A percentile compares a stretch with the other conserved stretches of the same genome.
Evolutionary conservation across 2,888 invertebrate species (phyloP).

Genomic region (Mimumesa dahlbomi): DNA sequence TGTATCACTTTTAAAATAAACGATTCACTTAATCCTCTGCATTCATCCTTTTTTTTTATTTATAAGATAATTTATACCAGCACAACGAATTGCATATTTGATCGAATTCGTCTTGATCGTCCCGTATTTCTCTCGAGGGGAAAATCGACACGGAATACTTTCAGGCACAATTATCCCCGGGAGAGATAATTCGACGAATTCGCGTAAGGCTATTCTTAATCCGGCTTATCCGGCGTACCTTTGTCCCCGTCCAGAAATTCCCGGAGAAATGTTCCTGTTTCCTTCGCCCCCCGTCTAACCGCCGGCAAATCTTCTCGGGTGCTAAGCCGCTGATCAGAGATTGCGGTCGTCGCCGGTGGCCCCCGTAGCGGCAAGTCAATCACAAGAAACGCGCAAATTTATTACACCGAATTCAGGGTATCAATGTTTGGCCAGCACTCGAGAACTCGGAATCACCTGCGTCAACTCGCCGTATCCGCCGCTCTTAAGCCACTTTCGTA

Average conservation of each 20-base stretch:
- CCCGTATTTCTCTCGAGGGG: too few species aligned
- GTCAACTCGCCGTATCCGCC: constrained; percentile 36
- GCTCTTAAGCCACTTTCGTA: constrained; percentile 54
- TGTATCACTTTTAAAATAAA: too few species aligned
- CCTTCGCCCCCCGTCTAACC: not conserved
- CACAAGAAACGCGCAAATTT: constrained; percentile 69
- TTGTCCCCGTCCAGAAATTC: constrained; percentile 35
- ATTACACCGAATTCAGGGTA: constrained; percentile 65
- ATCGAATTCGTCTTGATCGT: too few species aligned
- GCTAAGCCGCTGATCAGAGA: constrained; percentile 69
- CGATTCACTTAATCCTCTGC: too few species aligned
- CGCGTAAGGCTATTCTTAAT: constrained; percentile 63
- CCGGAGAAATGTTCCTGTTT: constrained; percentile 26
- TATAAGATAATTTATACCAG: too few species aligned
- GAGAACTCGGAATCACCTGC: constrained; percentile 52
- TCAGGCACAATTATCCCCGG: constrained; percentile 36
- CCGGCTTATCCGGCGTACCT: constrained; percentile 54
- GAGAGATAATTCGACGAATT: constrained; percentile 61
- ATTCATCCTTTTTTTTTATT: too few species aligned
- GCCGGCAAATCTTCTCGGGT: constrained; percentile 52
- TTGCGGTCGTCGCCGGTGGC: constrained; percentile 49
- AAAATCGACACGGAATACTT: too few species aligned
- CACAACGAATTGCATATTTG: too few species aligned
- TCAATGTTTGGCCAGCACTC: constrained; percentile 72
- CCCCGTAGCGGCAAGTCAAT: constrained; percentile 61